Conservation (phyloP, 2,113 vertebrate genomes). For the Dipodomys stephensi region DNA sequence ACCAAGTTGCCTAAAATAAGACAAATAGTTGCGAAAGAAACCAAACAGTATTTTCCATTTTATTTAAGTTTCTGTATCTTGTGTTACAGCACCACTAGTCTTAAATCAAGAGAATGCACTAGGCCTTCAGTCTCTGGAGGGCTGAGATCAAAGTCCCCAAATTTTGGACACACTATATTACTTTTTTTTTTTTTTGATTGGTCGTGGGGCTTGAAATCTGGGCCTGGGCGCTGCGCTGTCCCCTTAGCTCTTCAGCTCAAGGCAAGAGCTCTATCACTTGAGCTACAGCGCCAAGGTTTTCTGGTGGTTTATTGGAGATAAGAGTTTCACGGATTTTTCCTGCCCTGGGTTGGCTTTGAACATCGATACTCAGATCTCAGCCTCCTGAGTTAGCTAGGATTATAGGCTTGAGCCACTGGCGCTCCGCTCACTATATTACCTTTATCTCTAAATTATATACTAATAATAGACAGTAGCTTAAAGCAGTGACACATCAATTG, state of each 20-base stretch:
- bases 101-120: not conserved
- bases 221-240: no score
- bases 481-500: not conserved
- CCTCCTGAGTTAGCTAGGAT: no score
- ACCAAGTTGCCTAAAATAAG: not conserved
- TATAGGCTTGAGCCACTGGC: no score
- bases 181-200: no score
- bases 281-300: no score
- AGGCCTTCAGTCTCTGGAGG: not conserved
- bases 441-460: slow-evolving; percentile 16
- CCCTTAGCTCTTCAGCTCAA: no score
- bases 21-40: not conserved
- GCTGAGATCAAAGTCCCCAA: slow-evolving; percentile 6
- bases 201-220: no score
- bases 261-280: no score
- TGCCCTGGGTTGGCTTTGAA: no score
- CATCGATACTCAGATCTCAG: no score
- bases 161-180: not conserved
- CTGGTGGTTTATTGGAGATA: no score
- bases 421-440: not conserved
- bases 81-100: not conserved
- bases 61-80: slow-evolving; percentile 11
- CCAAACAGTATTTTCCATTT: slow-evolving; percentile 4
- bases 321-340: no score
- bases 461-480: slow-evolving; percentile 1